phyloP scores from a whole-genome alignment of 2,888 invertebrate genomes.

The Epinotia ramella region DNA sequence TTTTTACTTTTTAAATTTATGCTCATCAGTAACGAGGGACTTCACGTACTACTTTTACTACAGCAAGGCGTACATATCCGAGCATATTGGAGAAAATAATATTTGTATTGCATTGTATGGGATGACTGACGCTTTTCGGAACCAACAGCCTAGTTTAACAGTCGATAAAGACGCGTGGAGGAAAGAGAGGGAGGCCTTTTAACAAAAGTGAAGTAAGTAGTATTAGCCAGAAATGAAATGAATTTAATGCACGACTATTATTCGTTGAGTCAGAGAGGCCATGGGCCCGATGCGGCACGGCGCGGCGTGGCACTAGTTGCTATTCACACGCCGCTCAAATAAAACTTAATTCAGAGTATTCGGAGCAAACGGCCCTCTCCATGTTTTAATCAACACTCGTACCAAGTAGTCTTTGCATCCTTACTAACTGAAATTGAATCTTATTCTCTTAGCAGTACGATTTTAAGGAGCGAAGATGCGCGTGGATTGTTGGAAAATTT shows the following conservation, averaged over 20 bases:
- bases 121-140: no score
- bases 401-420: neutral
- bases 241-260: neutral
- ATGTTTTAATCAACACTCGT: conserved; percentile 30
- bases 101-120: no score
- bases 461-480: neutral
- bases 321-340: conserved; percentile 17
- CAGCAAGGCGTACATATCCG: no score
- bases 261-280: neutral
- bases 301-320: conserved; percentile 1
- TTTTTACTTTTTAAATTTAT: no score
- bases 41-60: no score
- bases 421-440: neutral
- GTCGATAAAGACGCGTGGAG: no score
- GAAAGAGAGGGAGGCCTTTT: no score
- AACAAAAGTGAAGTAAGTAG: no score
- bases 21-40: no score
- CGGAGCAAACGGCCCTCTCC: conserved; percentile 19
- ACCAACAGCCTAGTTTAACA: no score
- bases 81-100: no score
- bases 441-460: neutral
- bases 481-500: conserved; percentile 20
- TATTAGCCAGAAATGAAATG: no score
- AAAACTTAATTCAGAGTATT: conserved; percentile 33
- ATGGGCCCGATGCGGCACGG: neutral